Evolutionary conservation across 1,140 invertebrate genomes (phyloP), one percentile per base, ranked within the genome.

Genomic region (Monochamus saltuarius): DNA sequence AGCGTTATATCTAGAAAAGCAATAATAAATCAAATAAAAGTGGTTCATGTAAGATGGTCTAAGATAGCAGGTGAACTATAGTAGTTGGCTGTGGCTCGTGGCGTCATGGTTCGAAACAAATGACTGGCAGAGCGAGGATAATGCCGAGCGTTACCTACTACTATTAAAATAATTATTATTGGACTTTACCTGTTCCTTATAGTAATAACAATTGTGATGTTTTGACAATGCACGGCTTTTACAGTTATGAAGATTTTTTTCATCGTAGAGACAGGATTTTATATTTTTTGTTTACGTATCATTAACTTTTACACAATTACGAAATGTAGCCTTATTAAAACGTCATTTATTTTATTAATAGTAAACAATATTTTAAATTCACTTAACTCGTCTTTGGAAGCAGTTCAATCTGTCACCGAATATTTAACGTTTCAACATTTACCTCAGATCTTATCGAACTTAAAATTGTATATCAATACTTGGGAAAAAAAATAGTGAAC

Each of bases 41-140:
- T 70, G 63, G 68, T 68, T 66, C 68, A 70, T 70, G 63, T 68
- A 55, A 70, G 68, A 70, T 70, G 56, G 63, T 62, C 55, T 37
- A 60, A 69, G 67, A 70, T 71, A 71, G 63, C 73, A 74, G 71
- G 71, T 73, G 71, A 74, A 74, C 65, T 74, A 73, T 73, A 69
- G 64, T 68, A 69, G 69, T 69, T 70, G 58, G 62, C 58, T 65
- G 60, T 73, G 75, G 74, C 76, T 77, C 75, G 76, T 76, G 76
- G 73, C 76, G 75, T 77, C 76, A 77, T 77, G 76, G 62, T 77
- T 77, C 69, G 76, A 75, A 76, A 72, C 76, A 77, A 77, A 76
- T 77, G 76, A 75, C 75, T 77, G 75, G 61, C 73, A 77, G 74
- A 76, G 75, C 76, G 76, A 73, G 67, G 73, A 76, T 77, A 76